Evolutionary conservation across 2,113 vertebrate species (phyloP).

Genomic region (Macrotus californicus): DNA sequence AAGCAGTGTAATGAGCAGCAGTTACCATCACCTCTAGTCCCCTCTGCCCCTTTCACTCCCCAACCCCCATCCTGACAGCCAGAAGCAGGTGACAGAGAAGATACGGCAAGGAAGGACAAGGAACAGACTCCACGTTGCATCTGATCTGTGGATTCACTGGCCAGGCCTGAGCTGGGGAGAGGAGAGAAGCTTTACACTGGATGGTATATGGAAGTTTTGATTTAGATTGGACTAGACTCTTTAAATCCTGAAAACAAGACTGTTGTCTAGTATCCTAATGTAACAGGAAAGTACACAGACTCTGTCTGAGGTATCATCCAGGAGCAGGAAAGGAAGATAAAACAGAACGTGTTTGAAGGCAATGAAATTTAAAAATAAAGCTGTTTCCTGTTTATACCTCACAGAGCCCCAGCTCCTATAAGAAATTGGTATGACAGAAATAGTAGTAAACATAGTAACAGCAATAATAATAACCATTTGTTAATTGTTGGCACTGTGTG

Average conservation of each 20-base stretch:
- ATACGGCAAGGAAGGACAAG: too few relatives aligned
- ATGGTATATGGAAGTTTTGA: background rate
- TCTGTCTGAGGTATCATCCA: background rate
- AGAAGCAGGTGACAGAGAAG: background rate
- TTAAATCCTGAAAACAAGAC: slow-evolving; percentile 4
- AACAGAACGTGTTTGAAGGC: background rate
- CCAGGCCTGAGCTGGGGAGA: background rate
- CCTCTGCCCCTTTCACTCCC: background rate
- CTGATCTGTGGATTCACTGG: background rate
- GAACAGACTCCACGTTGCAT: background rate
- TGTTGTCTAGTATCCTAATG: background rate
- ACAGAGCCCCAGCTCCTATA: background rate
- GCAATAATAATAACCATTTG: background rate
- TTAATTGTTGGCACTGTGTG: background rate
- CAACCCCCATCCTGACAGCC: background rate
- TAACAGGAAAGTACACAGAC: background rate
- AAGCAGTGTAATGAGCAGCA: background rate
- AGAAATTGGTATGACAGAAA: background rate
- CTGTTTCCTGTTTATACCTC: slow-evolving; percentile 12
- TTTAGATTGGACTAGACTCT: background rate
- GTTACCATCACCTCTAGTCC: background rate
- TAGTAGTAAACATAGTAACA: background rate
- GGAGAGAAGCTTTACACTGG: background rate
- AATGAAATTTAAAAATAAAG: slow-evolving; percentile 19
- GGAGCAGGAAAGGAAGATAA: background rate